Evolutionary conservation across 1,140 invertebrate species (phyloP).

Genomic region (Bombus terrestris): DNA sequence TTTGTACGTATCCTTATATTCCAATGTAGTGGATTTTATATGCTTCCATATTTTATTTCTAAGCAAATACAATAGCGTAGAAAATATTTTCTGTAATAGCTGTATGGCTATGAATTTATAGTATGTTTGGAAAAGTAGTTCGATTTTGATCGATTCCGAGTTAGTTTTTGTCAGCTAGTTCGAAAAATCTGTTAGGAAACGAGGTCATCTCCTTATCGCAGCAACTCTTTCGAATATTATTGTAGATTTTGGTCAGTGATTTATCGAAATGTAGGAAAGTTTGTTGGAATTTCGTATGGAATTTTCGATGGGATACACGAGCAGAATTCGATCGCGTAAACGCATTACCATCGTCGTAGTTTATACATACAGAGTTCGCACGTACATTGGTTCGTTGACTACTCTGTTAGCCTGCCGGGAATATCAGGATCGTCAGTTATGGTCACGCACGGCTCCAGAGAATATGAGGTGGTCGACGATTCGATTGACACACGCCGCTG

Average conservation of each 20-base stretch:
- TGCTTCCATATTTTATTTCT: too few species aligned
- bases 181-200: background rate
- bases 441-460: slow-evolving; percentile 23
- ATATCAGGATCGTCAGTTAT: slow-evolving; percentile 29
- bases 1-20: too few species aligned
- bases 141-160: too few species aligned
- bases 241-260: background rate
- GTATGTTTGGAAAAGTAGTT: too few species aligned
- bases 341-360: slow-evolving; percentile 1
- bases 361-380: slow-evolving; percentile 18
- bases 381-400: background rate
- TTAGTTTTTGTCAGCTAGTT: too few species aligned
- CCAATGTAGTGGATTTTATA: too few species aligned
- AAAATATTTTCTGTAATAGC: too few species aligned
- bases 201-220: background rate
- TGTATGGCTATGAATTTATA: too few species aligned
- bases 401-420: slow-evolving; percentile 1
- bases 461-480: slow-evolving; percentile 11
- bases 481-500: slow-evolving; percentile 10
- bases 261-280: too few species aligned
- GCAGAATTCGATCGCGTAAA: slow-evolving; percentile 15
- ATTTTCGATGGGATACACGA: background rate
- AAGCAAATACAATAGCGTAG: too few species aligned
- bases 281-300: background rate
- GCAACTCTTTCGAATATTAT: background rate